Percentiles rank a stretch among this genome's conserved stretches.
Conservation (phyloP, 2,113 vertebrate genomes). For the Calcarius ornatus region DNA sequence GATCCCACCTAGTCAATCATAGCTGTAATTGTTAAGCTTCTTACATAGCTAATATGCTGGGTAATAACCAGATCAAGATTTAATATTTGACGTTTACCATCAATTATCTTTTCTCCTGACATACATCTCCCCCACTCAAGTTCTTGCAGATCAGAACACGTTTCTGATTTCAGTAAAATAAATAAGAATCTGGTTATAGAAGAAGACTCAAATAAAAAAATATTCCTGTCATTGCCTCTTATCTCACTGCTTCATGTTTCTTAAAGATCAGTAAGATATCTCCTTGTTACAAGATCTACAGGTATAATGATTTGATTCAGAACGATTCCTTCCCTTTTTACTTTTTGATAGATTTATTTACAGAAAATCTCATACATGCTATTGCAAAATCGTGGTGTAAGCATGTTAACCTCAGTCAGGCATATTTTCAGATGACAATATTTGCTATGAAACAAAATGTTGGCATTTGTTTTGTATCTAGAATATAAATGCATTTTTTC, state of each 20-base stretch:
- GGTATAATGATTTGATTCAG: neutral
- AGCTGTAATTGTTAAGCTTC: conserved; percentile 83
- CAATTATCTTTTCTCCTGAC: conserved; percentile 76
- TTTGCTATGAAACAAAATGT: neutral
- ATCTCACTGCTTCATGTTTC: conserved; percentile 23
- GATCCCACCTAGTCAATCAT: conserved; percentile 86
- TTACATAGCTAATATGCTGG: conserved; percentile 77
- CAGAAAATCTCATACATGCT: neutral
- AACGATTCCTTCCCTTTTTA: conserved; percentile 9
- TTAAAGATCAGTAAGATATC: neutral
- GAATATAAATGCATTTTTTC: neutral
- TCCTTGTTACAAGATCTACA: conserved; percentile 18
- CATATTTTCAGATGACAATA: neutral
- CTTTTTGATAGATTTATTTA: conserved; percentile 43
- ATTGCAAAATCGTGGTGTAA: neutral
- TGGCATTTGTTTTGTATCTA: neutral
- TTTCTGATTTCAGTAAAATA: conserved; percentile 56
- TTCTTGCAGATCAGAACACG: conserved; percentile 65
- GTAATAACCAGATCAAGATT: conserved; percentile 83
- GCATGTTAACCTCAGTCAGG: neutral
- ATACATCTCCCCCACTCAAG: conserved; percentile 55
- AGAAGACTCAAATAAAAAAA: conserved; percentile 29
- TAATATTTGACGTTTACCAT: conserved; percentile 82
- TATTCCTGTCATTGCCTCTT: conserved; percentile 32
- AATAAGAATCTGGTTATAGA: conserved; percentile 29